Base-by-base conservation (phyloP, 1,140 invertebrate species). In the Halyomorpha halys region DNA sequence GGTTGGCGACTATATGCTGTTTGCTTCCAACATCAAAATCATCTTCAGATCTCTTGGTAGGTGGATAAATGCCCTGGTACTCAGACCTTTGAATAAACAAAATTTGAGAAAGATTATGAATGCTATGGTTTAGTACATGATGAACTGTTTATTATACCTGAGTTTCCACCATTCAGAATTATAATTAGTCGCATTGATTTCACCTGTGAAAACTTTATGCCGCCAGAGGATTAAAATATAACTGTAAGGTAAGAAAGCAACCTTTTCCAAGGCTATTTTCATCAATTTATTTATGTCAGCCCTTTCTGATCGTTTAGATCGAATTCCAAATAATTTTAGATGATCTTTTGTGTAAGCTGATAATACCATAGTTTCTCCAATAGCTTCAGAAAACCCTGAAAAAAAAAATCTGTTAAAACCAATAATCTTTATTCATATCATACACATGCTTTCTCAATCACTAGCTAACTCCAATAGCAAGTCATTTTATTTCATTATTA, bases 21-120 rank as follows among this genome's bases (percentile, higher is more conserved):
- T 93, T 94, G 1, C 87, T 81, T 1, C 84, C 89, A 4, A 89
- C 83, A 76, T 94, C 91, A 70, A 94, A 93, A 72, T 93, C 87
- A 8, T 85, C 79, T 72, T 91, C 87, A 2, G 78, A 80, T 66
- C 90, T 79, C 59, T 82, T 79, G 0, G 85, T 79, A 2, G 90
- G 89, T 0, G 90, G 85, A 70, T 85, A 83, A 13, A 94, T 76
- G 3, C 90, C 90, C 73, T 93, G 91, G 63, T 88, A 82, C 34
- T 83, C 77, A 68, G 88, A 81, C 53, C 87, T 78, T 25, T 13
- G 14, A 25, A 39, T 13, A 39, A 39, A 39, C 13, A 13, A 11
- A 39, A 39, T 39, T 39, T 3, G 34, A 39, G 13, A 39, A 39
- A 39, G 6, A 11, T 39, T 39, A 39, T 11, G 34, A 39, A 39